Conservation (phyloP, 2,113 vertebrate genomes). For the Ramphastos sulfuratus region DNA sequence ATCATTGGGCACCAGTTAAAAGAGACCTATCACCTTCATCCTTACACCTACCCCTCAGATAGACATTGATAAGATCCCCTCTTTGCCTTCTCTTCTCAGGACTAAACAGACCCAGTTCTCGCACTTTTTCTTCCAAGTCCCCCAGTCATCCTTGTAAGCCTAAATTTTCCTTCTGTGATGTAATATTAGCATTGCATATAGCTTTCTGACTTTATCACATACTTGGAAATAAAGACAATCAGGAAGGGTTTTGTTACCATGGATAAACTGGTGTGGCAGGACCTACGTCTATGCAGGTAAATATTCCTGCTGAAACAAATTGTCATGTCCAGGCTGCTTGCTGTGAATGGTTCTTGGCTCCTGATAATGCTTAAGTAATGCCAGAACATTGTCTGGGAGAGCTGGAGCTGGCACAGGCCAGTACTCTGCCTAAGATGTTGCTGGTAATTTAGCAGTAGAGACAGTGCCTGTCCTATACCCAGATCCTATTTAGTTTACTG, state of each 20-base stretch:
- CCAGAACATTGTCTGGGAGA: neutral
- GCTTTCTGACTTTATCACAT: neutral
- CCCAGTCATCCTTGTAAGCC: neutral
- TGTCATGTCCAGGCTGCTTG: neutral
- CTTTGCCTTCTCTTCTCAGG: no score
- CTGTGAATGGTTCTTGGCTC: neutral
- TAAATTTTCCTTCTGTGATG: neutral
- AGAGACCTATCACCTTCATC: no score
- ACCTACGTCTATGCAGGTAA: neutral
- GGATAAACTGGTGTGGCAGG: neutral
- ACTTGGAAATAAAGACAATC: neutral
- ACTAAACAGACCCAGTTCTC: no score
- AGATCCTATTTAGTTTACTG: neutral
- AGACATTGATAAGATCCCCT: no score
- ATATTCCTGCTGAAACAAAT: neutral
- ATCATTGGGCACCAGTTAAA: no score
- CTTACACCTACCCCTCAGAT: no score
- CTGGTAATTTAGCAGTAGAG: neutral
- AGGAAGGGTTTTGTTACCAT: neutral
- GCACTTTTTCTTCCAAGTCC: no score
- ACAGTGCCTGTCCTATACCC: neutral
- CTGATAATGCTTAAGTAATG: neutral
- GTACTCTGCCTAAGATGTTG: neutral
- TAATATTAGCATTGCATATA: neutral
- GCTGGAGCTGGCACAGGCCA: neutral